Base-by-base conservation (phyloP, 2,113 vertebrate genomes). In the Cebidichthys violaceus region DNA sequence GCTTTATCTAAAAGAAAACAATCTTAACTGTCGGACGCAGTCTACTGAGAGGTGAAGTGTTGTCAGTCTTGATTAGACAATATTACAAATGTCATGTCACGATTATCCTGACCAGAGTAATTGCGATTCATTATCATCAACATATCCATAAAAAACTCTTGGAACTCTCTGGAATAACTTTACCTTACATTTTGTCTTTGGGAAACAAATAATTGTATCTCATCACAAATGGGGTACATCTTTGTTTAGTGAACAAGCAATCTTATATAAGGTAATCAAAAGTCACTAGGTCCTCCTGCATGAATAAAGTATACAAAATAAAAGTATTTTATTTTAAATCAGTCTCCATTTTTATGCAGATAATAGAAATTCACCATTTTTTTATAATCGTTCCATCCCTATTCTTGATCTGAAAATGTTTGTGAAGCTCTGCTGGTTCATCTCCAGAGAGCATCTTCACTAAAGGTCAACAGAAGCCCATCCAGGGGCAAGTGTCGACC, bases 401-500 rank as follows among this genome's bases (percentile, higher is more conserved):
- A 14, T 20, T 33, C 15, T 17, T 17, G 22, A 18, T 20, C 18
- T 50, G 54, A 5, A 31, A 29, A 2, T 29, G 13, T 72, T 41
- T 47, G 70, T 1, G 47, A 27, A 6, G 22, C n/a, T 72, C 15
- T 75, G 74, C 13, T 59, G 43, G 13, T 22, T 6, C 14, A 47
- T 68, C 37, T 37, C 3, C 52, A 57, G 52, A 61, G 72, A 41
- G 24, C 60, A 71, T 82, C 65, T 79, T 50, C 50, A 33, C 29
- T 55, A 45, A 20, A 4, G 50, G 77, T 17, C 13, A 55, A 54
- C 85, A 77, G 73, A 4, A 65, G 74, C 74, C 6, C 29, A 27
- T 33, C 17, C 69, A n/a, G 74, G 72, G 74, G 9, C 47, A 29
- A 64, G 33, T 52, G 71, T 31, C 78, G 88, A 84, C 86, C 86